Base-by-base conservation (phyloP, 92 coral and sea anemone genomes). In the Parazoanthus swiftii region DNA sequence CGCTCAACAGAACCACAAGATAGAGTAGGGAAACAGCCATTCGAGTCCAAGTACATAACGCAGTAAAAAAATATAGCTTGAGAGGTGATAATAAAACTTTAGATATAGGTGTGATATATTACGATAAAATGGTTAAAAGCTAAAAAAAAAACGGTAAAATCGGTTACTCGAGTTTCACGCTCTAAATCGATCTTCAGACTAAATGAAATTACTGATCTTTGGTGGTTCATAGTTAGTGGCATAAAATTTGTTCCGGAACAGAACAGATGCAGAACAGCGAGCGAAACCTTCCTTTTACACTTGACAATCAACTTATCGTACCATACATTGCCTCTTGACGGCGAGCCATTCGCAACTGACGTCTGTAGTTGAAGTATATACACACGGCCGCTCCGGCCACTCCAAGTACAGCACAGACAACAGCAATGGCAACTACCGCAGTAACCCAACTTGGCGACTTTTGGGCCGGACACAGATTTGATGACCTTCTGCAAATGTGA, bases 361-460 rank as follows among this genome's bases (percentile, higher is more conserved):
- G 90, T 39, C 87, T 46, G 25, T 88, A 16, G 48, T 48, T 88
- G 18, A 70, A 82, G 74, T 72, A 88, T 29, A 88, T 48, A 21
- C 82, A 81, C 35, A 51, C 11, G 43, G 43, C 33, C 16, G 56
- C 59, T 36, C 81, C 91, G 50, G 25, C 88, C 15, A 56, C 71
- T 23, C 88, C 81, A n/a, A 88, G 67, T 73, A 88, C 91, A 81
- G 66, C 76, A 54, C 39, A 26, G 15, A 81, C 81, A 16, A 44
- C 76, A 21, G 18, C 42, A 18, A 88, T 16, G 79, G 66, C 91
- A 36, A 73, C 63, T 13, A 88, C 46, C 7, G 72, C 88, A 29
- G 82, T 74, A 70, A 88, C 33, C 91, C 91, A 88, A 25, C 75
- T 48, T 8, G 91, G 91, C 70, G 56, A 33, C 39, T 88, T 80